Percentiles rank a stretch among this genome's conserved stretches.
phyloP scores from a whole-genome alignment of 2,113 vertebrate species.

The Oenanthe melanoleuca region DNA sequence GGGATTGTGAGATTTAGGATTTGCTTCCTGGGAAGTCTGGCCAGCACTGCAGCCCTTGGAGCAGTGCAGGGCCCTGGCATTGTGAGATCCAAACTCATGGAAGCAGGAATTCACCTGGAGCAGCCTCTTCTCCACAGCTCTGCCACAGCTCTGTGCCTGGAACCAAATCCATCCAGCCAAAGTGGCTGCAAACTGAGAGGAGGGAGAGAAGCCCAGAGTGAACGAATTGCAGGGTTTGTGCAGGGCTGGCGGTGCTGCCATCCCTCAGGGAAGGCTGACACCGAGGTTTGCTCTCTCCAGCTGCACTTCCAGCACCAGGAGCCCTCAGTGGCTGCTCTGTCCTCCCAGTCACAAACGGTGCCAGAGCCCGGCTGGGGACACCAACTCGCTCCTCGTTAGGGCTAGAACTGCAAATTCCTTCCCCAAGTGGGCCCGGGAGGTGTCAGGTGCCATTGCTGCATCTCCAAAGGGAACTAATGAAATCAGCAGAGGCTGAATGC shows the following conservation, averaged over 20 bases:
- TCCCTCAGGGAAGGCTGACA: neutral
- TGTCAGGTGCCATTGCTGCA: neutral
- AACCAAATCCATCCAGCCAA: neutral
- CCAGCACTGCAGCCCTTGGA: neutral
- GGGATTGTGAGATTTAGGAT: neutral
- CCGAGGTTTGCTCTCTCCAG: neutral
- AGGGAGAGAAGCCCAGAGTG: neutral
- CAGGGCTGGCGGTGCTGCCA: neutral
- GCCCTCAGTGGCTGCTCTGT: neutral
- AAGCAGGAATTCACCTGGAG: neutral
- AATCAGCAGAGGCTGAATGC: neutral
- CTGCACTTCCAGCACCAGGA: neutral
- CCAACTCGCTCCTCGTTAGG: slow-evolving; percentile 18
- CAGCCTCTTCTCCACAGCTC: neutral
- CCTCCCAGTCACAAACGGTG: neutral
- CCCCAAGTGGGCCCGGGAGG: neutral
- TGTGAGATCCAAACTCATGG: accelerated
- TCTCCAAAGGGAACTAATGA: neutral
- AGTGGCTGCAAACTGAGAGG: neutral
- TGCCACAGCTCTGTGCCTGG: neutral
- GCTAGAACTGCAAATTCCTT: neutral
- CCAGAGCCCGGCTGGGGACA: neutral
- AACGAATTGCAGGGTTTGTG: neutral
- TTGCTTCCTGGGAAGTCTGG: neutral
- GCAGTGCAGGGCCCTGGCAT: neutral